Evolutionary conservation across 2,888 invertebrate genomes (phyloP), one percentile per base, ranked within the genome.

Genomic region (Chouioia cunea): DNA sequence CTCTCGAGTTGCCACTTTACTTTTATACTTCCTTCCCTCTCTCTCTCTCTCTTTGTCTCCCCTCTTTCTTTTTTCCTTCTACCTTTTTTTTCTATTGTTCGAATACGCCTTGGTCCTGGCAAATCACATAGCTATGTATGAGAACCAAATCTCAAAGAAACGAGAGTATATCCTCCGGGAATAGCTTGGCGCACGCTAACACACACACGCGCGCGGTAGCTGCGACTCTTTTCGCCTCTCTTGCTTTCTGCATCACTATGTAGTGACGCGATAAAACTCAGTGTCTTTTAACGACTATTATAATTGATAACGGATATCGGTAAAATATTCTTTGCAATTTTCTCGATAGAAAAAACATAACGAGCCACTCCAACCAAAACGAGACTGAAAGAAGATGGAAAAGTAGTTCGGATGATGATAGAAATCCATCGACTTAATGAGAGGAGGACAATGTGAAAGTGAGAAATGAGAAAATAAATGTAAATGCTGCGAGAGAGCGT

Each of bases 391-490:
- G 3, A 27, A 27, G 6, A 27, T 27, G 27, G 27, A 27, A 4
- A 27, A 27, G 27, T 27, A 27, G n/a, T 27, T 15, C 48, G 18
- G 44, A 46, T 44, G 54, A 58, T 57, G 48, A 58, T 36, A 52
- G 58, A 66, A 67, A 63, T 63, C 63, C 66, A 58, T 67, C 46
- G 63, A 36, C 59, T 43, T 64, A 67, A 70, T 27, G 74, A 66
- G 66, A 52, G 48, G 59, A 65, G 44, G 53, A 50, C 47, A 20
- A 65, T 47, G 62, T 16, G 50, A 50, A 56, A 48, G 18, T 59
- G 50, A 65, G 48, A 60, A 65, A 57, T 68, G 62, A 56, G 60
- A 56, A 48, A 69, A 69, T 65, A 69, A 69, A 65, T 71, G 64
- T 67, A 64, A 71, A 71, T 71, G 71, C 53, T 52, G 12, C 23